Conservation (phyloP, 2,888 invertebrate species). For the Xestia rhomboidea region DNA sequence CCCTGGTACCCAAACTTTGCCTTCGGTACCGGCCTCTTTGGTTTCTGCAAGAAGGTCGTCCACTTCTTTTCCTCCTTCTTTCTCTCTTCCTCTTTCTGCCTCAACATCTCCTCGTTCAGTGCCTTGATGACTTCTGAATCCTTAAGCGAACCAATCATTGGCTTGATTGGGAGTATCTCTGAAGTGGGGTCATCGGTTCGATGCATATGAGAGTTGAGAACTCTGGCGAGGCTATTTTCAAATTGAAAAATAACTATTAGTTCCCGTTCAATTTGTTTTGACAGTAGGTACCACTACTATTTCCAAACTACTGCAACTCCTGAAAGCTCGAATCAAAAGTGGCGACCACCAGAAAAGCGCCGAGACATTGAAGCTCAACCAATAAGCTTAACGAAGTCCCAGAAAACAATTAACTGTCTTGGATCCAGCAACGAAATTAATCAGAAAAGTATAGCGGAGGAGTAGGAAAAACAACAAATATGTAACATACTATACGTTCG, state of each 20-base stretch:
- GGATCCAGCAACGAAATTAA: background rate
- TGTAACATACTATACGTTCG: too few relatives aligned
- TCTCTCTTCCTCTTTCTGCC: conserved; percentile 87
- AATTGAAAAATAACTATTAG: conserved; percentile 47
- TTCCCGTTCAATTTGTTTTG: background rate
- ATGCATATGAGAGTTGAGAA: conserved; percentile 84
- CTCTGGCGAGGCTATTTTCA: conserved; percentile 80
- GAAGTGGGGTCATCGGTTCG: conserved; percentile 89
- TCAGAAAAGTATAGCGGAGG: background rate
- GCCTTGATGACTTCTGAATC: conserved; percentile 93
- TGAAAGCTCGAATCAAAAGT: background rate
- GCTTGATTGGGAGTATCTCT: conserved; percentile 93
- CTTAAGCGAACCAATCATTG: conserved; percentile 91
- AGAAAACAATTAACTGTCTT: background rate
- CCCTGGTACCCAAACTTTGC: conserved; percentile 78
- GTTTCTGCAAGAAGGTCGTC: conserved; percentile 94
- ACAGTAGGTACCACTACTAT: background rate
- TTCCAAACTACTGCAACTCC: background rate
- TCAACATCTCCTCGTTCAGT: conserved; percentile 90
- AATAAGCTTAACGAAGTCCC: background rate
- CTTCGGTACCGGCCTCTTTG: conserved; percentile 92
- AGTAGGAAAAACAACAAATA: too few relatives aligned
- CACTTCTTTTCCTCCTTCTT: conserved; percentile 91
- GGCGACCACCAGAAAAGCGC: too few relatives aligned
- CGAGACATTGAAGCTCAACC: too few relatives aligned